Evolutionary conservation across 2,888 invertebrate genomes (phyloP), one percentile per base, ranked within the genome.

Genomic region (Acanthosoma haemorrhoidale): DNA sequence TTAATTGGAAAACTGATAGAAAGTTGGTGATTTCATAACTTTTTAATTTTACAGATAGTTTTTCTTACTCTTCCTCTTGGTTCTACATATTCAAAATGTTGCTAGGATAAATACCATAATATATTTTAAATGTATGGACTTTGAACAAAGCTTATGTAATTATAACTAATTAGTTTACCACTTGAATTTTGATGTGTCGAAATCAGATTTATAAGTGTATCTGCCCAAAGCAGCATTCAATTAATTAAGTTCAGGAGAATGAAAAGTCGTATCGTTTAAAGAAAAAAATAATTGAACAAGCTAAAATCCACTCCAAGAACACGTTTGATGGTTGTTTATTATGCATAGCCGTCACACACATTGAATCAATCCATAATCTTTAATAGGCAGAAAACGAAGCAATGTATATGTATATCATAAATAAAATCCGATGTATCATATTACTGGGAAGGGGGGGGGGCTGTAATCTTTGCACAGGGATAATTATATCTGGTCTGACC

Each of bases 351-450:
- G 67, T 67, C 57, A 57, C 67, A 67, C 57, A 51, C 34, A 25
- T 67, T 21, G 34, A 67, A 67, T 67, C 67, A 67, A 67, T 67
- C 57, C 32, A 67, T 57, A 67, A 67, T 18, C 57, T 67, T 67
- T 67, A 57, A 67, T 67, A 67, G 57, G 51, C 18, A 67, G 67
- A 67, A 67, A 67, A 67, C 51, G 43, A 67, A 67, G 51, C 67
- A 67, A 67, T 67, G 67, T 32, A 67, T 67, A 67, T 57, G 43
- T 57, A 67, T 67, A 67, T 36, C 51, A 67, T 67, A 67, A 67
- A 67, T 67, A 67, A 57, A 67, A 36, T 67, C 51, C 32, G 16
- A 64, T 64, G 64, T 41, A 41, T 29, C 64, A 64, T 41, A 64
- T 64, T 64, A 64, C 39, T 15, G 36, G 36, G 36, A 13, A 57